Evolutionary conservation across 2,113 vertebrate genomes (phyloP).

Genomic region (Brachypteracias leptosomus): DNA sequence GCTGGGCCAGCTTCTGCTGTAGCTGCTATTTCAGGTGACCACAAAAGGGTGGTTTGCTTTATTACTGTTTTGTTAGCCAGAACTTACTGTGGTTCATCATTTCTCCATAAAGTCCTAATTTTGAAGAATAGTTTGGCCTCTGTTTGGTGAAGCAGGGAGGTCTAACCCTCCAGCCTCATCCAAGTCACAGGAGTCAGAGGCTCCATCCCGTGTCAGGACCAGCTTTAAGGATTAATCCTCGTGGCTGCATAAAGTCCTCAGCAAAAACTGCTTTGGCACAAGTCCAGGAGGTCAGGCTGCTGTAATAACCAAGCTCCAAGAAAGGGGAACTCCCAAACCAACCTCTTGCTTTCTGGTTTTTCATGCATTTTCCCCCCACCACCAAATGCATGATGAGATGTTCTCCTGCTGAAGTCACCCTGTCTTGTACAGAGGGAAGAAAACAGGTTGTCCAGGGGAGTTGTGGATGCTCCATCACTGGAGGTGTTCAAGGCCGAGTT

Average conservation of each 20-base stretch:
- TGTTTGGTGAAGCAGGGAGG: rapidly evolving
- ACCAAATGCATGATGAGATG: rapidly evolving
- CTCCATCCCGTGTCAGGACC: background rate
- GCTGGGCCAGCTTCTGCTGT: background rate
- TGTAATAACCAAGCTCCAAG: background rate
- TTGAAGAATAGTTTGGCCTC: background rate
- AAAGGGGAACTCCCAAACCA: background rate
- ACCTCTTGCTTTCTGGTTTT: background rate
- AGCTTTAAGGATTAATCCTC: background rate
- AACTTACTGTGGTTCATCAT: background rate
- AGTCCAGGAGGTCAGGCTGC: background rate
- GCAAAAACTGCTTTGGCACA: background rate
- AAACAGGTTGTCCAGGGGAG: background rate
- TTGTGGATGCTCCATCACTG: too few relatives aligned
- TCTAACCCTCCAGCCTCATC: background rate
- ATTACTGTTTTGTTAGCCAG: background rate
- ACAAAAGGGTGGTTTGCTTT: background rate
- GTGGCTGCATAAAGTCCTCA: background rate
- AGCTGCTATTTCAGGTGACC: background rate
- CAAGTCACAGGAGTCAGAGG: background rate
- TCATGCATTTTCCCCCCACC: background rate
- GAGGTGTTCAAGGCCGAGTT: too few relatives aligned
- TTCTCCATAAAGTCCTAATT: background rate
- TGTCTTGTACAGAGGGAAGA: background rate
- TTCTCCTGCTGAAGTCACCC: background rate